Percentiles rank a stretch among this genome's conserved stretches.
Conservation (phyloP, 2,113 vertebrate genomes). For the Brachyhypopomus occidentalis region DNA sequence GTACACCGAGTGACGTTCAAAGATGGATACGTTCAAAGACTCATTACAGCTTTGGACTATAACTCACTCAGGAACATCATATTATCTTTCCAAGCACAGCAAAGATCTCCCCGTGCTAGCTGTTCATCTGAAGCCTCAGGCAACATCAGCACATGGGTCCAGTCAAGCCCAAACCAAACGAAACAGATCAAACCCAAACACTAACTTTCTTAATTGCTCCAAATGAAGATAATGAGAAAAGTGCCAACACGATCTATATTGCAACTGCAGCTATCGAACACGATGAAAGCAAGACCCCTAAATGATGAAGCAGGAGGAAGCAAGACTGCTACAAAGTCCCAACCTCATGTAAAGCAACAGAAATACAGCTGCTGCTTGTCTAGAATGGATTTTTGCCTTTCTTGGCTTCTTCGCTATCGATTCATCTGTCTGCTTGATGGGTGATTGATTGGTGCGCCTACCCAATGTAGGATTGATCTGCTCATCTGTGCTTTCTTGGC, state of each 20-base stretch:
- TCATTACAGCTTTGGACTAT: no score
- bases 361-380: not conserved
- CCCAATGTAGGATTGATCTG: conserved; percentile 26
- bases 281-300: not conserved
- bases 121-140: not conserved
- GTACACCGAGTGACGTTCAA: no score
- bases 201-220: conserved; percentile 6
- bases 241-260: not conserved
- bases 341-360: not conserved
- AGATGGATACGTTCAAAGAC: no score
- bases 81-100: no score
- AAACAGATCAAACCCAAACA: not conserved
- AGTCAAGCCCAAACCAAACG: not conserved
- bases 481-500: conserved; percentile 25
- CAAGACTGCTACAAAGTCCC: not conserved
- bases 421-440: conserved; percentile 37
- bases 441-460: conserved; percentile 43
- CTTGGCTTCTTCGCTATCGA: conserved; percentile 39
- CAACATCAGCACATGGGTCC: no score
- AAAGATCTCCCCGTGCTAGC: not conserved
- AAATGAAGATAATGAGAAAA: conserved; percentile 15
- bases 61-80: no score
- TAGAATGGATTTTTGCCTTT: conserved; percentile 20
- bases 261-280: not conserved
- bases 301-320: not conserved